Conservation (phyloP, 1,140 invertebrate species). For the Amyelois transitella region DNA sequence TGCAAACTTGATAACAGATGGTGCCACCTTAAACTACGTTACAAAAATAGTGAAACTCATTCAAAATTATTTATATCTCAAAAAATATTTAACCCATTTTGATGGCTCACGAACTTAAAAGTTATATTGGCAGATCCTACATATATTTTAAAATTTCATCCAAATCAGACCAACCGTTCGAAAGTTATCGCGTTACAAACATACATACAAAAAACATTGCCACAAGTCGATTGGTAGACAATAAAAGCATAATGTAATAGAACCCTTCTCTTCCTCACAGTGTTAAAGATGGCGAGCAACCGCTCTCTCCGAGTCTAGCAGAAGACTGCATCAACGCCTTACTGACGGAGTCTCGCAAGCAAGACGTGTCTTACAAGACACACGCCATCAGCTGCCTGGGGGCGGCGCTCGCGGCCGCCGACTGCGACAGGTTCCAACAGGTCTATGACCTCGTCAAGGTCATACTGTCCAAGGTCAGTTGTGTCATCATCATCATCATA, state of each 20-base stretch:
- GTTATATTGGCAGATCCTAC: too few relatives aligned
- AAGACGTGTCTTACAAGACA: constrained; percentile 84
- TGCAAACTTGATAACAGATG: too few relatives aligned
- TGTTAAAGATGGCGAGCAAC: constrained; percentile 57
- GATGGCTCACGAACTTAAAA: too few relatives aligned
- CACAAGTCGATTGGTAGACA: too few relatives aligned
- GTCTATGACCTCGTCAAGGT: constrained; percentile 85
- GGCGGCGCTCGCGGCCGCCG: constrained; percentile 82
- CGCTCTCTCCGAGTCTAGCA: constrained; percentile 54
- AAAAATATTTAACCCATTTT: neutral
- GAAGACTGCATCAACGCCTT: constrained; percentile 79
- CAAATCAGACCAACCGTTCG: too few relatives aligned
- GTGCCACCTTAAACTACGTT: too few relatives aligned
- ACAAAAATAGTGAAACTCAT: too few relatives aligned
- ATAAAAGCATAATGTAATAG: too few relatives aligned
- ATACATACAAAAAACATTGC: too few relatives aligned
- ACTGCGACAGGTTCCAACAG: constrained; percentile 84
- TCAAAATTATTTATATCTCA: too few relatives aligned
- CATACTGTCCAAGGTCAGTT: constrained; percentile 75
- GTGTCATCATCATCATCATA: neutral
- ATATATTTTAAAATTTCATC: too few relatives aligned
- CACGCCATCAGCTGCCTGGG: constrained; percentile 83
- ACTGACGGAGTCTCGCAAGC: constrained; percentile 86
- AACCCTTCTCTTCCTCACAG: constrained; percentile 13
- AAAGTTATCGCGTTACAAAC: too few relatives aligned